Percentiles rank a stretch among this genome's conserved stretches.
Conservation (phyloP, 2,888 invertebrate genomes). For the Lasioglossum oenotherae region DNA sequence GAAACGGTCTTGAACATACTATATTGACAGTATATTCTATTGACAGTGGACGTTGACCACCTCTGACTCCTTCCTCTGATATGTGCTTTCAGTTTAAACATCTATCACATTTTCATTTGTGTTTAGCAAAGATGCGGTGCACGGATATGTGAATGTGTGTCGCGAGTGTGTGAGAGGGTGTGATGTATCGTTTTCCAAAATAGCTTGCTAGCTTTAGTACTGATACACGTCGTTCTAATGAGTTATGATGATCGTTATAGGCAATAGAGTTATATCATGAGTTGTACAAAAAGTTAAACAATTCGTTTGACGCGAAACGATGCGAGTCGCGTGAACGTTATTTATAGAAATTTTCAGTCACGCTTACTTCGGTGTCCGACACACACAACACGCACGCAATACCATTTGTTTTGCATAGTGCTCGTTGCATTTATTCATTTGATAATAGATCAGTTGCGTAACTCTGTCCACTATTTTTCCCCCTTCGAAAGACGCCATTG, state of each 20-base stretch:
- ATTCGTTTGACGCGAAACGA: conserved; percentile 26
- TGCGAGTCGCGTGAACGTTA: conserved; percentile 30
- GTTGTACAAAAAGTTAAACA: conserved; percentile 43
- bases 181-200: conserved; percentile 59
- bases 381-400: conserved; percentile 18
- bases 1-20: background rate
- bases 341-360: conserved; percentile 36
- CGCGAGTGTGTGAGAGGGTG: conserved; percentile 39
- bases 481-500: background rate
- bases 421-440: conserved; percentile 58
- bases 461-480: conserved; percentile 13
- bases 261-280: conserved; percentile 44
- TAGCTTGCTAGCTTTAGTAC: conserved; percentile 67
- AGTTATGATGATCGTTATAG: conserved; percentile 60
- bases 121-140: conserved; percentile 48
- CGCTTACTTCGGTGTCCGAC: conserved; percentile 44
- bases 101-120: conserved; percentile 49
- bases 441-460: conserved; percentile 48
- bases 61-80: conserved; percentile 24
- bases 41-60: background rate
- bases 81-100: conserved; percentile 58
- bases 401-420: conserved; percentile 53
- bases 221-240: conserved; percentile 62
- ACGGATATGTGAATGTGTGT: conserved; percentile 59
- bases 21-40: background rate